Evolutionary conservation across 2,888 invertebrate species (phyloP).

Genomic region (Diaperis boleti): DNA sequence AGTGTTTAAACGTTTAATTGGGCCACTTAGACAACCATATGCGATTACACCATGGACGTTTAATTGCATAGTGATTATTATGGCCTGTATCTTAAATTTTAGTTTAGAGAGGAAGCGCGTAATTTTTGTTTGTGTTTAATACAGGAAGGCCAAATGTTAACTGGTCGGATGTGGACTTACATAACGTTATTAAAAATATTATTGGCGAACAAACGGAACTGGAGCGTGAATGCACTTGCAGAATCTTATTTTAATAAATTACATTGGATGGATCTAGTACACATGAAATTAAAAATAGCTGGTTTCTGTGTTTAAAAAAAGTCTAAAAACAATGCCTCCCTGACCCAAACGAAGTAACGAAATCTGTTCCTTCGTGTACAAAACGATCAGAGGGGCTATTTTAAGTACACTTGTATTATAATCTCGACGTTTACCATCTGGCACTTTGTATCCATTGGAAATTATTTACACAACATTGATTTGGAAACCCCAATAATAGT

Average conservation of each 20-base stretch:
- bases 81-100: neutral
- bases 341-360: slow-evolving; percentile 6
- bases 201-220: no score
- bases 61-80: slow-evolving; percentile 1
- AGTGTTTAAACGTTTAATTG: slow-evolving; percentile 15
- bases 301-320: neutral
- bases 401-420: slow-evolving; percentile 19
- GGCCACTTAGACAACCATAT: slow-evolving; percentile 14
- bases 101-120: neutral
- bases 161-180: neutral
- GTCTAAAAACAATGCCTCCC: neutral
- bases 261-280: no score
- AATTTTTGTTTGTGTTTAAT: neutral
- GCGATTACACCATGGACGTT: neutral
- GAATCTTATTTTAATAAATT: no score
- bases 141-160: neutral
- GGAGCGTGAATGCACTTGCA: no score
- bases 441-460: slow-evolving; percentile 20
- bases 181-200: no score
- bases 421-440: slow-evolving; percentile 31
- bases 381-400: slow-evolving; percentile 25
- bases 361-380: slow-evolving; percentile 12
- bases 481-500: slow-evolving; percentile 18
- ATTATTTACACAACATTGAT: slow-evolving; percentile 36
- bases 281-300: no score